Base-by-base conservation (phyloP, 1,140 invertebrate species). In the Apis mellifera region DNA sequence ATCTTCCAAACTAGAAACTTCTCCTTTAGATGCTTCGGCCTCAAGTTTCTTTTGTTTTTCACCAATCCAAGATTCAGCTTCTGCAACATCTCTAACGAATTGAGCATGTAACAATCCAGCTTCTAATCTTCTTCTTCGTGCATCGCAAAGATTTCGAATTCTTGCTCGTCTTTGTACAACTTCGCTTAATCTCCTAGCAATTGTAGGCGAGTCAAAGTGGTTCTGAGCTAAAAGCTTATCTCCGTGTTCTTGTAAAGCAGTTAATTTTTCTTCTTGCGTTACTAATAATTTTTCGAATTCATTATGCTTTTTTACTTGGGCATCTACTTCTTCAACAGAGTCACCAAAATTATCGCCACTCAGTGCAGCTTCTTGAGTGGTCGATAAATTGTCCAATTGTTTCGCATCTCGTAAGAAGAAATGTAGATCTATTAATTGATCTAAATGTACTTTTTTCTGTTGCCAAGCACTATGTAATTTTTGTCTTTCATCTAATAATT, bases 321-420 rank as follows among this genome's bases (percentile, higher is more conserved):
- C 96, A 83, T 97, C 96, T 2, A 98, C 97, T 92, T 98, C 97
- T 93, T 98, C 98, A 0, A 99, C 98, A 83, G 96, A 96, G 89
- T 96, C 91, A 0, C 95, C 95, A 68, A 95, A 95, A 81, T 95
- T 95, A 17, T 95, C 95, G 62, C 95, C 95, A 70, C 94, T 95
- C 2, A 96, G 90, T 0, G 96, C 95, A 1, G 97, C 97, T 94
- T 99, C 98, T 93, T 99, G 98, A 12, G 97, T 95, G 50, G 96
- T 96, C 80, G 98, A 98, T 7, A 98, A 95, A 85, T 98, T 97
- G 89, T 99, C 97, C 42, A 99, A 95, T 92, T 99, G 97, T 91
- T 99, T 98, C 19, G 98, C 98, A 94, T 99, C 99, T 54, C 98
- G 95, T 66, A 99, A 94, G 96, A 99, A 99, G 91, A 98, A 97